Conservation (phyloP, 2,888 invertebrate genomes). For the Caenorhabditis wallacei region DNA sequence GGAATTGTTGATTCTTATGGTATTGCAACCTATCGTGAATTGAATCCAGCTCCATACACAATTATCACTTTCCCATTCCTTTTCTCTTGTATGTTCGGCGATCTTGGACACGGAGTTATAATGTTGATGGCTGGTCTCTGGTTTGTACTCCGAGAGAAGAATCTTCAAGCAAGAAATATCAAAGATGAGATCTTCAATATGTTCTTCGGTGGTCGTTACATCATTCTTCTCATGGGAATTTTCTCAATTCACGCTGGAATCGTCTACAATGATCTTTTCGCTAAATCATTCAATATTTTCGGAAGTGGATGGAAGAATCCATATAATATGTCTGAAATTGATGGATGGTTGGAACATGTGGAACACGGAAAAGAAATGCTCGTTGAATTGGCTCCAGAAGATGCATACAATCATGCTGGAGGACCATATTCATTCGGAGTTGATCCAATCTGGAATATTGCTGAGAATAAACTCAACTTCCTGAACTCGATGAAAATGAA, state of each 20-base stretch:
- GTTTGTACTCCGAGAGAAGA: constrained; percentile 94
- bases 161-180: constrained; percentile 75
- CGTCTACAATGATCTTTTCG: constrained; percentile 83
- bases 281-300: constrained; percentile 85
- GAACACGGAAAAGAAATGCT: constrained; percentile 70
- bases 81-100: constrained; percentile 99
- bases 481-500: constrained; percentile 84
- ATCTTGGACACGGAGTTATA: constrained; percentile 93
- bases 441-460: constrained; percentile 84
- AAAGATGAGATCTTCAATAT: constrained; percentile 83
- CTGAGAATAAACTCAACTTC: constrained; percentile 83
- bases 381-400: constrained; percentile 73
- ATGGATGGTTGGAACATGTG: constrained; percentile 26
- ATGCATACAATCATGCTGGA: constrained; percentile 71
- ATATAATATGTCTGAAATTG: constrained; percentile 65
- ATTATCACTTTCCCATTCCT: constrained; percentile 98
- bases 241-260: constrained; percentile 83
- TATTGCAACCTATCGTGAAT: constrained; percentile 95
- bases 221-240: constrained; percentile 83
- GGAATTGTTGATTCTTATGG: constrained; percentile 96
- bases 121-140: constrained; percentile 89
- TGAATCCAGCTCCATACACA: constrained; percentile 97
- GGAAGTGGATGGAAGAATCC: constrained; percentile 84
- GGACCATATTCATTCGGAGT: constrained; percentile 85
- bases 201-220: constrained; percentile 84